phyloP scores from a whole-genome alignment of 2,888 invertebrate species.

The Helicoverpa assulta region DNA sequence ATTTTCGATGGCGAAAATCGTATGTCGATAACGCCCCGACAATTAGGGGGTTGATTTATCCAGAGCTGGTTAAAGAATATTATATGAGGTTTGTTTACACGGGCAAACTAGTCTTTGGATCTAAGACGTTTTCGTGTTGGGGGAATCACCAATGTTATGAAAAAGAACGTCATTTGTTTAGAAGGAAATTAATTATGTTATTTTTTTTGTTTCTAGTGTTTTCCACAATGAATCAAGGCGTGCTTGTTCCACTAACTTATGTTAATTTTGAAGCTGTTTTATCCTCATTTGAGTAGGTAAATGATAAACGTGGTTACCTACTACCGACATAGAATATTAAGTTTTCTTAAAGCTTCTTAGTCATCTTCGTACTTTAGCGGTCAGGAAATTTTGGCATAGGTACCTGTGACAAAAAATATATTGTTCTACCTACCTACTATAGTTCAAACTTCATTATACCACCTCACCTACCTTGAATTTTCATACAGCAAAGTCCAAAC shows the following conservation, averaged over 20 bases:
- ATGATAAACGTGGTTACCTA: conserved; percentile 8
- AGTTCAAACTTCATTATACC: not conserved
- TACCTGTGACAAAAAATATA: not conserved
- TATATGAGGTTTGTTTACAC: conserved; percentile 66
- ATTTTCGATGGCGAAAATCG: conserved; percentile 85
- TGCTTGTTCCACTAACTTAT: conserved; percentile 39
- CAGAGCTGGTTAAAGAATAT: conserved; percentile 75
- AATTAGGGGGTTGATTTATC: conserved; percentile 77
- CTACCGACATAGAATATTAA: not conserved
- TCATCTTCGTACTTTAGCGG: not conserved
- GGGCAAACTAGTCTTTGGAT: conserved; percentile 21
- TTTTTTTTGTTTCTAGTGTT: conserved; percentile 31
- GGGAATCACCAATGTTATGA: conserved; percentile 33
- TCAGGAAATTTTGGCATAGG: too few species aligned
- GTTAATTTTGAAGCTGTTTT: conserved; percentile 30
- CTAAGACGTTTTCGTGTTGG: conserved; percentile 19
- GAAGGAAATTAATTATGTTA: conserved; percentile 25
- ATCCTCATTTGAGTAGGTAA: conserved; percentile 34
- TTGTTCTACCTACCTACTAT: not conserved
- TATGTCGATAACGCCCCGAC: conserved; percentile 78
- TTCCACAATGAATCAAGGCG: conserved; percentile 48
- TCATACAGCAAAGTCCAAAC: conserved; percentile 12
- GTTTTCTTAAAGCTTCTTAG: not conserved
- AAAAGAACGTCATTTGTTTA: conserved; percentile 40
- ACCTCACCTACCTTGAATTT: not conserved